Evolutionary conservation across 2,888 invertebrate genomes (phyloP).

Genomic region (Apamea epomidion): DNA sequence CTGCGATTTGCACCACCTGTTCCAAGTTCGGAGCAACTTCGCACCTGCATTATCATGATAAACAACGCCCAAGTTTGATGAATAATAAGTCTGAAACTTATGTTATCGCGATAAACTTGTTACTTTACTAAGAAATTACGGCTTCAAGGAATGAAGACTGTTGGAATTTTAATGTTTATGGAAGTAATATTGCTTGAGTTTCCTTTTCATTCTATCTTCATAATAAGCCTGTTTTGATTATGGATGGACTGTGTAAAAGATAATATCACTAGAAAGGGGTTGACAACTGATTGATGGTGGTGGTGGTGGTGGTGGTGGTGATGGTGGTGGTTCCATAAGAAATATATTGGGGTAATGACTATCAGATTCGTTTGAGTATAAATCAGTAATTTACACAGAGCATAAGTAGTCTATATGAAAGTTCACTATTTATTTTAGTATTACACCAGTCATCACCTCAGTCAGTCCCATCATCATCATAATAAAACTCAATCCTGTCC

Average conservation of each 20-base stretch:
- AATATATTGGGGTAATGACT: neutral
- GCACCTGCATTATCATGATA: slow-evolving; percentile 63
- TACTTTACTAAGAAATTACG: slow-evolving; percentile 43
- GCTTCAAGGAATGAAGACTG: slow-evolving; percentile 22
- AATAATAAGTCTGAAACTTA: slow-evolving; percentile 60
- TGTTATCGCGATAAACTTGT: slow-evolving; percentile 55
- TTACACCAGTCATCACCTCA: too few species aligned
- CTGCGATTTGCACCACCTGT: slow-evolving; percentile 63
- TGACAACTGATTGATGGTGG: too few species aligned
- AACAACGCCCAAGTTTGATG: slow-evolving; percentile 60
- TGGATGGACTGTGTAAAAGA: neutral
- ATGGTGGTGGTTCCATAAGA: too few species aligned
- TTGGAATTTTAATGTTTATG: slow-evolving; percentile 34
- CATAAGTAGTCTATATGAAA: neutral
- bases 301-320: too few species aligned
- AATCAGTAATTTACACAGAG: neutral
- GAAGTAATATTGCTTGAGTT: neutral
- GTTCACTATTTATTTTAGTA: too few species aligned
- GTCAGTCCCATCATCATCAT: too few species aligned
- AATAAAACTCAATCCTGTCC: neutral
- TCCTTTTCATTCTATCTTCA: slow-evolving; percentile 1
- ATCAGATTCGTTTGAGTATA: neutral
- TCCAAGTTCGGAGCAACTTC: slow-evolving; percentile 47
- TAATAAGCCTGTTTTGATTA: neutral
- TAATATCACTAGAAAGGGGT: neutral